Percentiles rank a stretch among this genome's conserved stretches.
phyloP scores from a whole-genome alignment of 2,113 vertebrate genomes.

The Willisornis vidua region DNA sequence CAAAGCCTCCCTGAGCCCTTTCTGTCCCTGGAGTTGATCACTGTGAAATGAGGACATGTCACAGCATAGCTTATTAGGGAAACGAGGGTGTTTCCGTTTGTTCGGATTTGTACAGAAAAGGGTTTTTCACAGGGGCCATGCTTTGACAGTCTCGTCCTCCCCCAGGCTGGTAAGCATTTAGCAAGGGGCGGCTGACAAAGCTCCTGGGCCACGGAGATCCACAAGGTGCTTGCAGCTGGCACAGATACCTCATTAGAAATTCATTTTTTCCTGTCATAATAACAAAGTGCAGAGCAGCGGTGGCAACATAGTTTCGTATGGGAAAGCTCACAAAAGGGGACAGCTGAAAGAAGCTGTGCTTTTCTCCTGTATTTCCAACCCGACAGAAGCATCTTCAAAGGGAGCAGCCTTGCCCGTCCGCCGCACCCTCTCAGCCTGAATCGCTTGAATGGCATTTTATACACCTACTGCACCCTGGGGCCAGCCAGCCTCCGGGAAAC shows the following conservation, averaged over 20 bases:
- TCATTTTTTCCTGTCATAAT: conserved; percentile 85
- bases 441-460: conserved; percentile 35
- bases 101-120: conserved; percentile 54
- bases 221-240: conserved; percentile 79
- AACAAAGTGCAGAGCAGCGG: conserved; percentile 76
- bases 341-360: conserved; percentile 83
- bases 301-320: conserved; percentile 75
- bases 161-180: conserved; percentile 43
- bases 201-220: conserved; percentile 65
- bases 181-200: conserved; percentile 55
- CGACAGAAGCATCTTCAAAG: conserved; percentile 71
- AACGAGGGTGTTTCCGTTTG: conserved; percentile 3
- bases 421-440: conserved; percentile 8
- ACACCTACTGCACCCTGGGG: conserved; percentile 15
- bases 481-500: neutral
- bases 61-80: conserved; percentile 48
- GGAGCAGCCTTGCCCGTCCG: conserved; percentile 69
- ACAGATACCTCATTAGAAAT: conserved; percentile 83
- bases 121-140: conserved; percentile 3
- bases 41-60: conserved; percentile 54
- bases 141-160: conserved; percentile 18
- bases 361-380: conserved; percentile 77
- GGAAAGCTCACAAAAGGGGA: conserved; percentile 80
- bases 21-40: neutral
- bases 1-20: neutral